phyloP scores from a whole-genome alignment of 2,888 invertebrate species.

The Gasteruption jaculator region DNA sequence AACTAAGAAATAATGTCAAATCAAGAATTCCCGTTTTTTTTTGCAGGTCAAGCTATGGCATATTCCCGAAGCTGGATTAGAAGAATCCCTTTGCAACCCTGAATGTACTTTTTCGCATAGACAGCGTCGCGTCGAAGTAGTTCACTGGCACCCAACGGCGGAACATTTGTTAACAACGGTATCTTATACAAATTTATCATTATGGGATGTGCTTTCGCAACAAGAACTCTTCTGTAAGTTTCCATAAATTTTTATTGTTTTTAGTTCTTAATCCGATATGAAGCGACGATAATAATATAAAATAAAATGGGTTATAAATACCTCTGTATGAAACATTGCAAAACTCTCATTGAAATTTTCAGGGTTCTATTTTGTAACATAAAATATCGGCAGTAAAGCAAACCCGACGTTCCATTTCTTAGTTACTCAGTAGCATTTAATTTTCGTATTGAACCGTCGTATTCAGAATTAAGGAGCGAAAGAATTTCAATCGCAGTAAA shows the following conservation, averaged over 20 bases:
- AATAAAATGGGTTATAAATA: not conserved
- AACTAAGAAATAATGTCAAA: conserved; percentile 9
- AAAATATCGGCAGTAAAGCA: too few species aligned
- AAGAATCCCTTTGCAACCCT: conserved; percentile 71
- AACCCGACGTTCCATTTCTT: too few species aligned
- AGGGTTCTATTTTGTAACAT: too few species aligned
- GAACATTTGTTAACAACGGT: conserved; percentile 86
- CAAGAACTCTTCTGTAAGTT: conserved; percentile 73
- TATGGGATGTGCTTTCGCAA: conserved; percentile 84
- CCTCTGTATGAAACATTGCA: not conserved
- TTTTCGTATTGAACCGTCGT: too few species aligned
- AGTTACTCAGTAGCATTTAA: too few species aligned
- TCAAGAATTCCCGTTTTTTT: too few species aligned
- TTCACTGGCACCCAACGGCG: conserved; percentile 88
- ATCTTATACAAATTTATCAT: conserved; percentile 72
- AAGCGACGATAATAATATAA: conserved; percentile 6
- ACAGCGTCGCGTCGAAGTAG: conserved; percentile 81
- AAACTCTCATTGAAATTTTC: not conserved
- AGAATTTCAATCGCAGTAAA: too few species aligned
- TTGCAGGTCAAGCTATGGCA: conserved; percentile 83
- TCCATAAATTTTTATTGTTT: conserved; percentile 11
- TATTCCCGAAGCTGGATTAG: conserved; percentile 76
- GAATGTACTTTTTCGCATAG: conserved; percentile 80
- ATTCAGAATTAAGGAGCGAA: too few species aligned
- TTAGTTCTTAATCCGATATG: not conserved